Percentiles rank a stretch among this genome's conserved stretches.
Conservation (phyloP, 1,140 invertebrate genomes). For the Metopolophium dirhodum region DNA sequence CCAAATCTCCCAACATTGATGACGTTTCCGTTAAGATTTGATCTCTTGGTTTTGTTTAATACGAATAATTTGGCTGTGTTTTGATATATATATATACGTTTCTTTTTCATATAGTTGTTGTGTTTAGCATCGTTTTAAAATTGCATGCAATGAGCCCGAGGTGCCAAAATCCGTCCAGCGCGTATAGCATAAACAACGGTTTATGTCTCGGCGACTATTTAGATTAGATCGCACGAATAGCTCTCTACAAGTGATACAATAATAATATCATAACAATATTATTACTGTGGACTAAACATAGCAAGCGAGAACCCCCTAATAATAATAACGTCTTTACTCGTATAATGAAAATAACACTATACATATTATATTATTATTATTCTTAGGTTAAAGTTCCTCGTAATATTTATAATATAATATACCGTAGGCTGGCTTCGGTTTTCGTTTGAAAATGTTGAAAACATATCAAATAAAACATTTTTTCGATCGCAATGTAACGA, state of each 20-base stretch:
- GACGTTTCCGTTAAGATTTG: background rate
- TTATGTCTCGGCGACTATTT: background rate
- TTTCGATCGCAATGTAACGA: background rate
- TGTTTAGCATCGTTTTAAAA: background rate
- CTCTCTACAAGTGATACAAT: background rate
- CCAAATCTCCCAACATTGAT: background rate
- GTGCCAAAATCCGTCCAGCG: constrained; percentile 38
- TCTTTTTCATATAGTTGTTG: background rate
- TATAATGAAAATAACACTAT: background rate
- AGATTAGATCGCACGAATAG: background rate
- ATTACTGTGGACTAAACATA: background rate
- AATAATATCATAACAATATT: background rate
- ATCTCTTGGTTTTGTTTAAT: constrained; percentile 29
- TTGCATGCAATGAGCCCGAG: constrained; percentile 9
- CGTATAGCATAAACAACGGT: background rate
- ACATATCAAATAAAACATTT: background rate
- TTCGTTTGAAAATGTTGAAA: background rate
- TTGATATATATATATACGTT: constrained; percentile 19
- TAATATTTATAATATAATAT: background rate
- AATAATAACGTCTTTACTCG: background rate
- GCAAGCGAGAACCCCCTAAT: background rate
- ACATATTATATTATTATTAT: background rate
- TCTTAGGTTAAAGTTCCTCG: background rate
- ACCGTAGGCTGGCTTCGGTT: background rate
- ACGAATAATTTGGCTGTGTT: constrained; percentile 40